Base-by-base conservation (phyloP, 2,888 invertebrate species). In the Aromia moschata region DNA sequence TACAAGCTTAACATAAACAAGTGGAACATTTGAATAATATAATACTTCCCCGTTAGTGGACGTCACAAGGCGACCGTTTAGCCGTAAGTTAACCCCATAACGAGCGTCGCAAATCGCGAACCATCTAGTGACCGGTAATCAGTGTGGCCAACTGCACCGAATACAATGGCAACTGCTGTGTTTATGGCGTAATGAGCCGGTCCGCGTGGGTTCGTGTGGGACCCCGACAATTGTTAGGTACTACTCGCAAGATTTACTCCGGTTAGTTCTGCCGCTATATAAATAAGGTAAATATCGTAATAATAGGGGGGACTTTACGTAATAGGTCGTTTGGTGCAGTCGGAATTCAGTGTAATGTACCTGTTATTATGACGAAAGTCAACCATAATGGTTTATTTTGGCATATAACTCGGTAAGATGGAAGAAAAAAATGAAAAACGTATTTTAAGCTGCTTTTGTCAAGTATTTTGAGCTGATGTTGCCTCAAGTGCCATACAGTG, bases 101-200 rank as follows among this genome's bases (percentile, higher is more conserved):
- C 56, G 62, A 67, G 62, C 67, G 60, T 62, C 59, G 58, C 70
- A 66, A 69, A 70, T 69, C 68, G 67, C 57, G 43, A 44, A 56
- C 55, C 58, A 60, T 62, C 62, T 55, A 64, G 54, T 57, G 62
- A 61, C 49, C 61, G 59, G 64, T 64, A 64, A 66, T 67, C 62
- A 63, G 64, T 64, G 58, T 66, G 67, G 62, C 65, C 67, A 65
- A 64, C 60, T 59, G 56, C 56, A 61, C 51, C 56, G 62, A 60
- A 66, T 63, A 69, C 69, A 69, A 68, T 65, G 59, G 65, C 63
- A 57, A 63, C 65, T 67, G 68, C 66, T 65, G 70, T 67, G 65
- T 71, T 72, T 72, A 69, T 69, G 70, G 69, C 67, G 68, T 72
- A 73, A 71, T 71, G 69, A 69, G 71, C 60, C 45, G 54, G 40